Evolutionary conservation across 2,888 invertebrate genomes (phyloP), one percentile per base, ranked within the genome.

Genomic region (Digitonthophagus gazella): DNA sequence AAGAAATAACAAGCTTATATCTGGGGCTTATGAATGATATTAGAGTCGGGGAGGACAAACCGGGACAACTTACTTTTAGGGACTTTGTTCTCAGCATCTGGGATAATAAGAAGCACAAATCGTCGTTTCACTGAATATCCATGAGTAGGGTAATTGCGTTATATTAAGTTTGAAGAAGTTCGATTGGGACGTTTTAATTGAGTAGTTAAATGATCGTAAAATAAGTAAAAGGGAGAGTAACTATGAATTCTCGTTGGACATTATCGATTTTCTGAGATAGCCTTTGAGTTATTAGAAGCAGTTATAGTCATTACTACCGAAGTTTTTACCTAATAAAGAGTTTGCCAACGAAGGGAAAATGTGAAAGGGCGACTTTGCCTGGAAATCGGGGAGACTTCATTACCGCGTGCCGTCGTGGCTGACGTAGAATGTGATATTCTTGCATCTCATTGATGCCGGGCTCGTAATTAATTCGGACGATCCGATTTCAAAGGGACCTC

Each of bases 271-370:
- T n/a, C n/a, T n/a, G n/a, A n/a, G n/a, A n/a, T n/a, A n/a, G n/a
- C 73, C 74, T 74, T 74, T 74, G 74, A 73, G 69, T 74, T 73
- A 74, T 74, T 74, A 74, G 70, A 69, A 72, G 71, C 71, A 72
- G 73, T 74, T 74, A 73, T 72, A 71, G 73, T 72, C 71, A 74
- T 74, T 74, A 70, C 72, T 69, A 69, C 70, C 56, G 69, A 65
- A 72, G 72, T 74, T 74, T 74, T 74, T 72, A 65, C 71, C 66
- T 73, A 74, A 74, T 74, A 73, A 74, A 74, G 69, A 71, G 64
- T 58, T n/a, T n/a, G n/a, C n/a, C n/a, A n/a, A n/a, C n/a, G n/a
- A n/a, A n/a, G 19, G 18, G 15, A 14, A 58, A 15, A 64, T 8
- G 22, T 20, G 64, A 57, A 55, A 67, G 64, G 55, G 63, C 28